These are phyloP conservation scores for Cryptoblepharus egeriae DNA, from an alignment of 2,797 vertebrate species.

Conservation along the genomic window DNA sequence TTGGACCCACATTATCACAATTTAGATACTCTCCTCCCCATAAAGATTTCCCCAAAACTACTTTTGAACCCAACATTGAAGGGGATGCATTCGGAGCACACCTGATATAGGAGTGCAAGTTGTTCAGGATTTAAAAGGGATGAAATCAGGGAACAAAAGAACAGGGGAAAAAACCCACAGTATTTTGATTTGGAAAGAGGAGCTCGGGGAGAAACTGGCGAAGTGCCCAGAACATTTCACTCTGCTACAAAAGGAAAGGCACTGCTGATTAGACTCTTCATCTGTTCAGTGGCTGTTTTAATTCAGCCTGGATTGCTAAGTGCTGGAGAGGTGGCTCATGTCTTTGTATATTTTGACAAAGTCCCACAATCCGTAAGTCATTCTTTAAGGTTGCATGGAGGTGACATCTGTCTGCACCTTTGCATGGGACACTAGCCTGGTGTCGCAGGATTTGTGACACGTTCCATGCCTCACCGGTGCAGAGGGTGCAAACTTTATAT, in stretches of 20 bases:
- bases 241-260: slow-evolving; percentile 17
- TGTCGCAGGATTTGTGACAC: too few relatives aligned
- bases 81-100: neutral
- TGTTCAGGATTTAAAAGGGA: neutral
- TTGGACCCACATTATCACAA: too few relatives aligned
- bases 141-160: neutral
- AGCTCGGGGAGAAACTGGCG: slow-evolving; percentile 7
- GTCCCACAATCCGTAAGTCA: neutral
- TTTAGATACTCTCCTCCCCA: neutral
- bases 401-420: neutral
- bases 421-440: neutral
- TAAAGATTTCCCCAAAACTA: neutral
- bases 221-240: slow-evolving; percentile 16
- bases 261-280: slow-evolving; percentile 8
- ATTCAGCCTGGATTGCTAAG: neutral
- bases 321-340: neutral
- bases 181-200: slow-evolving; percentile 14
- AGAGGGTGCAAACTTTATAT: too few relatives aligned
- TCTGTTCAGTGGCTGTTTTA: slow-evolving; percentile 14
- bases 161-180: neutral
- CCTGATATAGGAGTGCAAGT: neutral
- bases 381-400: neutral
- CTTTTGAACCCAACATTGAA: neutral
- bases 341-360: neutral
- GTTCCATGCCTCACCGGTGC: too few relatives aligned